Evolutionary conservation across 2,797 vertebrate species (phyloP).

Genomic region (Protosalanx chinensis): DNA sequence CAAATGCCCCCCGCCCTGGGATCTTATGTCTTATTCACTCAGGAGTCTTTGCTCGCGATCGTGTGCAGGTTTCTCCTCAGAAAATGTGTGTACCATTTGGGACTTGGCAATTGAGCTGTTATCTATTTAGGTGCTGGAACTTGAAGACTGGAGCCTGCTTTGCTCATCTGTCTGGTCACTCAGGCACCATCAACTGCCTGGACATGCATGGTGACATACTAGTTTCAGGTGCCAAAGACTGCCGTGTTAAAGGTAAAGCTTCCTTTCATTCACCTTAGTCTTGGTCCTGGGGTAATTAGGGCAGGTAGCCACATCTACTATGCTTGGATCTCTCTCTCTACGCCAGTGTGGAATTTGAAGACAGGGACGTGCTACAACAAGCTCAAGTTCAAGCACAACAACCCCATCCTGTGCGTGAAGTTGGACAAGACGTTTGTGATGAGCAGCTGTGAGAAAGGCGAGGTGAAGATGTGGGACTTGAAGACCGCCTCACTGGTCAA

Average conservation of each 20-base stretch:
- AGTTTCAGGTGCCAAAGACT: constrained; percentile 82
- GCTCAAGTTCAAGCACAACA: constrained; percentile 76
- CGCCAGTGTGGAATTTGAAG: constrained; percentile 82
- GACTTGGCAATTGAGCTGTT: constrained; percentile 5
- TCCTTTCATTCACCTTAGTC: neutral
- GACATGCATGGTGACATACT: constrained; percentile 71
- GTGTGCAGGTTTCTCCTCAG: too few species aligned
- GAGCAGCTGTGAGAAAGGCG: constrained; percentile 79
- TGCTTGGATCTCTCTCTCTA: neutral
- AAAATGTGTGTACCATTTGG: neutral
- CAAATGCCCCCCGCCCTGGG: neutral
- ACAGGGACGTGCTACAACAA: constrained; percentile 71
- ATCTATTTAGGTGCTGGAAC: constrained; percentile 79
- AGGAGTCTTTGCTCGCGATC: too few species aligned
- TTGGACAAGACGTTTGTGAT: constrained; percentile 65
- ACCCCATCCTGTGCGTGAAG: constrained; percentile 73
- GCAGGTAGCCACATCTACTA: too few species aligned
- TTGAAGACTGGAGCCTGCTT: constrained; percentile 71
- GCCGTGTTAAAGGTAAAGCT: constrained; percentile 79
- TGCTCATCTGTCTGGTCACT: constrained; percentile 77
- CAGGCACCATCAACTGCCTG: constrained; percentile 76
- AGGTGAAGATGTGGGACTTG: constrained; percentile 81
- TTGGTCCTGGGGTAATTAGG: too few species aligned
- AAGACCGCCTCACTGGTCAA: constrained; percentile 68
- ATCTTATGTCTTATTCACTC: too few species aligned